Evolutionary conservation across 1,140 invertebrate species (phyloP).

Genomic region (Elymnias hypermnestra): DNA sequence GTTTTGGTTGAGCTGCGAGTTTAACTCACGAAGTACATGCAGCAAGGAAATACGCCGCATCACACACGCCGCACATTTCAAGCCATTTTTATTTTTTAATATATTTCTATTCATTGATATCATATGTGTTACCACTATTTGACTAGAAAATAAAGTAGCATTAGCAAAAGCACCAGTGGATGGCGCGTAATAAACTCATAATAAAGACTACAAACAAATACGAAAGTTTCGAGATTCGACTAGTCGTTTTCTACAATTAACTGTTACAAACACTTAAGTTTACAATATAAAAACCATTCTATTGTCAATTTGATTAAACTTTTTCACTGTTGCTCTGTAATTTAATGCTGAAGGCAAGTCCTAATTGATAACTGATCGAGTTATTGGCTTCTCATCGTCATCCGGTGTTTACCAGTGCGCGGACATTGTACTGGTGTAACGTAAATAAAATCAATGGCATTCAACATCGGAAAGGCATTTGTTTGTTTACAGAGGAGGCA

Average conservation of each 20-base stretch:
- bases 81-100: not conserved
- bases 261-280: no score
- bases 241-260: no score
- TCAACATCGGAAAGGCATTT: conserved; percentile 46
- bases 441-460: conserved; percentile 50
- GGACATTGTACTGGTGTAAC: conserved; percentile 36
- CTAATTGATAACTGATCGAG: conserved; percentile 29
- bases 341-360: conserved; percentile 24
- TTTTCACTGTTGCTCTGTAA: no score
- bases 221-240: no score
- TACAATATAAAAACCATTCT: no score
- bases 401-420: conserved; percentile 53
- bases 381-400: conserved; percentile 24
- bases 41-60: conserved; percentile 25
- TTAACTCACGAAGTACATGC: conserved; percentile 25
- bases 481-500: conserved; percentile 47
- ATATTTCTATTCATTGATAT: conserved; percentile 5
- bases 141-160: not conserved
- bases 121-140: not conserved
- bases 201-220: no score
- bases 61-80: conserved; percentile 24
- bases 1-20: conserved; percentile 18
- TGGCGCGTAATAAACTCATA: no score
- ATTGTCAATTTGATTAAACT: no score
- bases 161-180: no score